Percentiles rank a stretch among this genome's conserved stretches.
Conservation (phyloP, 2,797 vertebrate genomes). For the Labeo calbasu region DNA sequence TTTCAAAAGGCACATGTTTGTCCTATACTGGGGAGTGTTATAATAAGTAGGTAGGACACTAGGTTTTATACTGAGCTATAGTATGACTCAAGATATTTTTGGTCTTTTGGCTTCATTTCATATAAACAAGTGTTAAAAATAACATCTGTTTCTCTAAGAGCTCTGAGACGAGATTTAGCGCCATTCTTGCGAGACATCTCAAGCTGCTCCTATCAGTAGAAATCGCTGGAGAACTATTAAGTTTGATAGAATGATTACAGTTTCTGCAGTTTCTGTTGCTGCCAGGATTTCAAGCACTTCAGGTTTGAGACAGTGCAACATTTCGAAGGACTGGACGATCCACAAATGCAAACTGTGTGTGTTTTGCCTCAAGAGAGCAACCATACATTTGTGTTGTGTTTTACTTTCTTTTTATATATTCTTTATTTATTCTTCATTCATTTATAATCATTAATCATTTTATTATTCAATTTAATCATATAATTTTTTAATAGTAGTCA, state of each 20-base stretch:
- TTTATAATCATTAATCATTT: too few relatives aligned
- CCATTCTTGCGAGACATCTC: conserved; percentile 14
- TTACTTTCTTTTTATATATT: too few relatives aligned
- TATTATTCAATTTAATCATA: too few relatives aligned
- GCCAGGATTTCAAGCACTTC: conserved; percentile 2
- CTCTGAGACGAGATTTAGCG: conserved; percentile 2
- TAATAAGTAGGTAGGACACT: not conserved
- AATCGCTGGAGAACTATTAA: conserved; percentile 26
- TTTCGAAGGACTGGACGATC: not conserved
- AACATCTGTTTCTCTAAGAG: conserved; percentile 31
- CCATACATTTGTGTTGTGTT: too few relatives aligned
- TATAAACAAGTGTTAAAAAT: conserved; percentile 24
- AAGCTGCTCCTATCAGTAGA: conserved; percentile 26
- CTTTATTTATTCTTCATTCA: too few relatives aligned
- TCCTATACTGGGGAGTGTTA: not conserved
- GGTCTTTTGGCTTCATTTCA: conserved; percentile 18
- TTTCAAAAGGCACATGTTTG: not conserved
- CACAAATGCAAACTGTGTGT: too few relatives aligned
- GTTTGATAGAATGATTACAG: conserved; percentile 33
- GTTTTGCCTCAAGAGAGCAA: too few relatives aligned
- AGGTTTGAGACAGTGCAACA: not conserved
- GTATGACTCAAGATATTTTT: not conserved
- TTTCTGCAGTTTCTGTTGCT: conserved; percentile 14
- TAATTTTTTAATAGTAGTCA: too few relatives aligned
- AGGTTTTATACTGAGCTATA: not conserved